Conservation (phyloP, 1,140 invertebrate species). For the Bombus confusus region DNA sequence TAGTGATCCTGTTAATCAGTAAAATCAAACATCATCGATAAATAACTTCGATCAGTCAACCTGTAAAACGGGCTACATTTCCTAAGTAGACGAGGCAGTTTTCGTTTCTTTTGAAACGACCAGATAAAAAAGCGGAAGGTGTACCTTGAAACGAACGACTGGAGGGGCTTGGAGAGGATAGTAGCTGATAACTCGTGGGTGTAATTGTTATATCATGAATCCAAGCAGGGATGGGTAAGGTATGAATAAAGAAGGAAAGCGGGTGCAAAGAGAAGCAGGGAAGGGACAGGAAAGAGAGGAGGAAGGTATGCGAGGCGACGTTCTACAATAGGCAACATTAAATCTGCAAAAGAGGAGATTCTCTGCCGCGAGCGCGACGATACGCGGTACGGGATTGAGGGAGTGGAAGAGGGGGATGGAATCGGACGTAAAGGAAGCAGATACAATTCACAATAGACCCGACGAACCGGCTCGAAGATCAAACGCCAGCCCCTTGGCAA, state of each 20-base stretch:
- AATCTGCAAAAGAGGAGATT: slow-evolving; percentile 76
- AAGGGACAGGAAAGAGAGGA: slow-evolving; percentile 64
- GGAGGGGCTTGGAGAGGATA: background rate
- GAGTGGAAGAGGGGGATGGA: slow-evolving; percentile 64
- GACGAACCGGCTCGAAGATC: slow-evolving; percentile 81
- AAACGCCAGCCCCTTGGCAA: slow-evolving; percentile 72
- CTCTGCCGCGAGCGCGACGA: slow-evolving; percentile 41
- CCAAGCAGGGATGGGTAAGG: slow-evolving; percentile 5
- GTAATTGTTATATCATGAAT: slow-evolving; percentile 79
- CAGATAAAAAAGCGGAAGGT: slow-evolving; percentile 18
- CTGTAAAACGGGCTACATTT: background rate
- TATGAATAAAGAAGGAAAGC: slow-evolving; percentile 49
- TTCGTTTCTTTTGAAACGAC: slow-evolving; percentile 13
- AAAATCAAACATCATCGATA: background rate
- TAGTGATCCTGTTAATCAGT: background rate
- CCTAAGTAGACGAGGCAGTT: background rate
- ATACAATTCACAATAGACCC: slow-evolving; percentile 82
- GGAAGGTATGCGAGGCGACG: slow-evolving; percentile 75
- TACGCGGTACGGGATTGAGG: slow-evolving; percentile 54
- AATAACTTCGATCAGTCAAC: no score
- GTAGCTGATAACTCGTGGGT: slow-evolving; percentile 69
- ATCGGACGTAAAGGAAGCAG: slow-evolving; percentile 78
- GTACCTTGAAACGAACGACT: slow-evolving; percentile 48
- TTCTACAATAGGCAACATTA: slow-evolving; percentile 79
- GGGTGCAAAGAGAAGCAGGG: slow-evolving; percentile 6